phyloP scores from a whole-genome alignment of 2,113 vertebrate genomes.

The Sander vitreus region DNA sequence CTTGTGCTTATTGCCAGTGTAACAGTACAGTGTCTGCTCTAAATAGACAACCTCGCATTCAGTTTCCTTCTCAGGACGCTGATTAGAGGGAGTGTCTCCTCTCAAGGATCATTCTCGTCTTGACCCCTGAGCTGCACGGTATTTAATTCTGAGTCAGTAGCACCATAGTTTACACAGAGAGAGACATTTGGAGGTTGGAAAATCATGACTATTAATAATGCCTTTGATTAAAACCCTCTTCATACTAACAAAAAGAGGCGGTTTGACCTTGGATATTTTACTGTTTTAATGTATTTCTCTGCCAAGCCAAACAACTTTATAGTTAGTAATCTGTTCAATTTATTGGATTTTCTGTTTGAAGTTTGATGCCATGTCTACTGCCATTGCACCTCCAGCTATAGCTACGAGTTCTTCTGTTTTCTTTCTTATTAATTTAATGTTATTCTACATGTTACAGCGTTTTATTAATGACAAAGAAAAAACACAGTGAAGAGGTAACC shows the following conservation, averaged over 20 bases:
- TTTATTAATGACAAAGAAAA: not conserved
- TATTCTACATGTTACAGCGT: not conserved
- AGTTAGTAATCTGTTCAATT: too few species aligned
- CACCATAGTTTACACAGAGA: constrained; percentile 45
- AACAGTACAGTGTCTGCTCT: constrained; percentile 50
- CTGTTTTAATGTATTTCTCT: not conserved
- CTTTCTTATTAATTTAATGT: not conserved
- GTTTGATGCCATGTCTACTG: too few species aligned
- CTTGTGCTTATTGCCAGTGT: constrained; percentile 60
- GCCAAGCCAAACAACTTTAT: too few species aligned
- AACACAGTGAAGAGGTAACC: not conserved
- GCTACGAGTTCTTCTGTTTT: not conserved
- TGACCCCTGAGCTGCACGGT: constrained; percentile 39
- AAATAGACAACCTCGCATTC: constrained; percentile 57
- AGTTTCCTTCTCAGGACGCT: constrained; percentile 29
- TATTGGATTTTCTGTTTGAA: too few species aligned
- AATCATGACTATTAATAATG: constrained; percentile 51
- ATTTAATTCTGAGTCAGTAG: constrained; percentile 42
- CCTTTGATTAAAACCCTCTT: constrained; percentile 6
- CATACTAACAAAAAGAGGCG: constrained; percentile 21
- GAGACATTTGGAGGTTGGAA: constrained; percentile 40
- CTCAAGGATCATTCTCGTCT: constrained; percentile 14
- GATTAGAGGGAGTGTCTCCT: constrained; percentile 53
- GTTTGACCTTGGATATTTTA: constrained; percentile 13
- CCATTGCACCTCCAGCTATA: too few species aligned